These are phyloP conservation scores for Amblyopsis hoosieri DNA, from an alignment of 2,797 vertebrate species.

Conservation along the genomic window DNA sequence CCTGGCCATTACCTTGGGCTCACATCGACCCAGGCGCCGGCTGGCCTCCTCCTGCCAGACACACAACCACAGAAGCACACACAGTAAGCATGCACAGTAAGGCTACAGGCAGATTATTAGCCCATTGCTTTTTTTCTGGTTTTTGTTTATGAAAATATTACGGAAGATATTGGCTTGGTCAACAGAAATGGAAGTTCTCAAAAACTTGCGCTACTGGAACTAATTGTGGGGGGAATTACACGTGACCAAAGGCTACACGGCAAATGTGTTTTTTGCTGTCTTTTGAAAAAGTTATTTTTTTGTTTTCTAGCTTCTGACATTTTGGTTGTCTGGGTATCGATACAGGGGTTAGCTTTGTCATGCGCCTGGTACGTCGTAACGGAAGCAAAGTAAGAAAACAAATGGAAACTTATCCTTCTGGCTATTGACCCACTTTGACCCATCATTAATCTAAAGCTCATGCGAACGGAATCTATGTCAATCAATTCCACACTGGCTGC, in stretches of 20 bases:
- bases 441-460: not conserved
- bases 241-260: not conserved
- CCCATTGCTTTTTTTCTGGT: slow-evolving; percentile 2
- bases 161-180: not conserved
- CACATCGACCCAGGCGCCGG: slow-evolving; percentile 81
- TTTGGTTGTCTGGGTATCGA: not conserved
- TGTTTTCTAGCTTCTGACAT: not conserved
- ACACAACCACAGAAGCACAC: slow-evolving; percentile 30
- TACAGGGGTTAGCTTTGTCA: not conserved
- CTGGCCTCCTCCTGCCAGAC: slow-evolving; percentile 81
- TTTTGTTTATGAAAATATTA: not conserved
- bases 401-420: not conserved
- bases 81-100: slow-evolving; percentile 26
- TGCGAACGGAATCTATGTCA: not conserved
- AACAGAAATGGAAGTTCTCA: slow-evolving; percentile 7
- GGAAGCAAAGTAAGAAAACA: slow-evolving; percentile 6
- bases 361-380: no score
- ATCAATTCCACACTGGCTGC: not conserved
- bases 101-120: slow-evolving; percentile 14
- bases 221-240: not conserved
- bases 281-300: not conserved
- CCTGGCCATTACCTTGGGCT: slow-evolving; percentile 87
- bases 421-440: not conserved
- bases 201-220: not conserved
- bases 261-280: not conserved